A percentile compares a stretch with the other conserved stretches of the same genome.
These are phyloP conservation scores for Rhinolophus sinicus DNA, from an alignment of 2,113 vertebrate genomes.

Conservation along the genomic window DNA sequence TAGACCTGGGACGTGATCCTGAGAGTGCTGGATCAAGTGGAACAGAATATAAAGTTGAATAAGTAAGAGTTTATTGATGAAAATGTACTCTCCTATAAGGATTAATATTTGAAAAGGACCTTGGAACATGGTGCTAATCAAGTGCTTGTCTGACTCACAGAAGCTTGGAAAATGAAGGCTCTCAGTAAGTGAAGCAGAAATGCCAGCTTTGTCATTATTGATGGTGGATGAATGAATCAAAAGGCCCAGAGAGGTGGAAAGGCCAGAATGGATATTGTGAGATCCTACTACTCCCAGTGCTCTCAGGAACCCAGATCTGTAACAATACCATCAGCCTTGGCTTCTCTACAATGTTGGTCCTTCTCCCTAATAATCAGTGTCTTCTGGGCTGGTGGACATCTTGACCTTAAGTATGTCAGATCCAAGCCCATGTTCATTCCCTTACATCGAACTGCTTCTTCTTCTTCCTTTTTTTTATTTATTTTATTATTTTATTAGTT, in stretches of 20 bases:
- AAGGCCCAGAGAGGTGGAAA: too few species aligned
- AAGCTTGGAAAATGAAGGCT: neutral
- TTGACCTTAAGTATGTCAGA: neutral
- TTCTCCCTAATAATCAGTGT: neutral
- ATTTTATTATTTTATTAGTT: too few species aligned
- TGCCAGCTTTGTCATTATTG: neutral
- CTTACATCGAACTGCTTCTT: neutral
- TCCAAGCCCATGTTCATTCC: neutral
- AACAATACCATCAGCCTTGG: neutral
- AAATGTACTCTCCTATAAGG: neutral
- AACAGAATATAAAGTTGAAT: neutral
- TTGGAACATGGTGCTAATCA: neutral
- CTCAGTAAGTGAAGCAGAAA: neutral
- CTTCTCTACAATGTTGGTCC: neutral
- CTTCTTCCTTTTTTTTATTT: too few species aligned
- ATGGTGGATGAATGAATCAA: neutral
- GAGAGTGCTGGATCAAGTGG: neutral
- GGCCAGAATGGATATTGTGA: neutral
- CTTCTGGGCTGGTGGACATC: neutral
- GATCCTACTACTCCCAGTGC: too few species aligned
- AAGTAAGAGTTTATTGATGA: neutral
- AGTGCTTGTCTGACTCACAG: neutral
- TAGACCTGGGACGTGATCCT: neutral
- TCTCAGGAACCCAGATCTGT: neutral
- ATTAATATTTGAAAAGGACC: neutral